These are phyloP conservation scores for Thunnus thynnus DNA, from an alignment of 2,113 vertebrate species.

Conservation along the genomic window DNA sequence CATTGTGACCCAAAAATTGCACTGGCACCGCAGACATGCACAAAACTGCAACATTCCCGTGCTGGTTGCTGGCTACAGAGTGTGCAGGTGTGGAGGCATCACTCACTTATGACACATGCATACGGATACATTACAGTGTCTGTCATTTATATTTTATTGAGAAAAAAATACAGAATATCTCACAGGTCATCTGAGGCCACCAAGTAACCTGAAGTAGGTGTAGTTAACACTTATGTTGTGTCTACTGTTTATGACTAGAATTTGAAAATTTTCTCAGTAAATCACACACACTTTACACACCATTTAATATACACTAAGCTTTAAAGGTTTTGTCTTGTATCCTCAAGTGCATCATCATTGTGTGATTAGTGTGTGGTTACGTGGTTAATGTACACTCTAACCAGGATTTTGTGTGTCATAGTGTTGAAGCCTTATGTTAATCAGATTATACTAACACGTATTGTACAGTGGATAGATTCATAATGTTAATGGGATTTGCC, in stretches of 20 bases:
- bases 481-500: conserved; percentile 74
- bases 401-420: conserved; percentile 60
- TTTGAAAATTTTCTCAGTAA: background rate
- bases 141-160: background rate
- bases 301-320: background rate
- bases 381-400: conserved; percentile 2
- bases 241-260: background rate
- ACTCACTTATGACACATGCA: background rate
- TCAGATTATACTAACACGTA: conserved; percentile 76
- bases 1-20: conserved; percentile 74
- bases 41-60: conserved; percentile 20
- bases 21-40: conserved; percentile 10
- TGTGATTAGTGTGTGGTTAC: background rate
- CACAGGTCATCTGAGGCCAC: conserved; percentile 12
- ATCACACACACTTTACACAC: background rate
- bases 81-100: background rate
- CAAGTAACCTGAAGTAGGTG: background rate
- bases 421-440: conserved; percentile 61
- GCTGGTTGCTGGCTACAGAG: background rate
- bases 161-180: background rate
- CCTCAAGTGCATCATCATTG: conserved; percentile 34
- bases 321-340: conserved; percentile 23
- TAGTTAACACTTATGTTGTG: background rate
- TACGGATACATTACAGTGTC: background rate
- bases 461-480: conserved; percentile 61